Evolutionary conservation across 23 tunicate genomes (phyloP).

Genomic region (Botrylloides violaceus): DNA sequence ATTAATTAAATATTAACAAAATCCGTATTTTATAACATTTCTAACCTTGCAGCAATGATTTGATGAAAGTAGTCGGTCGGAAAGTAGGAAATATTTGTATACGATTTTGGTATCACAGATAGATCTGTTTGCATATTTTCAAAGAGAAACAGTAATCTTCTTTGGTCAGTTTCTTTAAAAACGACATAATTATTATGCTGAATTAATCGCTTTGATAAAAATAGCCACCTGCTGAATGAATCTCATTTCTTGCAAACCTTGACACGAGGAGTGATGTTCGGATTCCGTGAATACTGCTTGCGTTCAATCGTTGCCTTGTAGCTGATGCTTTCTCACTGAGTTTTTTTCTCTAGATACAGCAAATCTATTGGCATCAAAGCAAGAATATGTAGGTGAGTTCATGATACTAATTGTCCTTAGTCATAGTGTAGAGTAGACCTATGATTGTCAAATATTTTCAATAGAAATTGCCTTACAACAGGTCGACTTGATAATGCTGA

Average conservation of each 20-base stretch:
- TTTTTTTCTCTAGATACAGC: conserved; percentile 54
- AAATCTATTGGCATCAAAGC: no score
- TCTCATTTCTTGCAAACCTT: conserved; percentile 48
- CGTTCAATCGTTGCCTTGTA: neutral
- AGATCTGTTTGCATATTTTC: conserved; percentile 54
- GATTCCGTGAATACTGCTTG: conserved; percentile 40
- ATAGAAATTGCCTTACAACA: conserved; percentile 34
- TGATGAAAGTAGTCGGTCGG: neutral
- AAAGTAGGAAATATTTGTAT: neutral
- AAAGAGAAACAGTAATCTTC: conserved; percentile 61
- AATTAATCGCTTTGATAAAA: neutral
- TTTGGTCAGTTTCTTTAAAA: conserved; percentile 52
- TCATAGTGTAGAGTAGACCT: neutral
- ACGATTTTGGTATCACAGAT: conserved; percentile 8
- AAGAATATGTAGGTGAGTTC: neutral
- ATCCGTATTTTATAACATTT: neutral
- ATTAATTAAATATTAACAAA: no score
- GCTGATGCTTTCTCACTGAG: conserved; percentile 25
- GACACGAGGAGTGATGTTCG: conserved; percentile 38
- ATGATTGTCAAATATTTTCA: neutral
- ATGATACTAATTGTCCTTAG: neutral
- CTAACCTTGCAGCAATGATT: neutral
- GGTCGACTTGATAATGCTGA: conserved; percentile 77
- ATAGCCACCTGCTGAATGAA: conserved; percentile 48
- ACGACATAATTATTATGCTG: neutral